Evolutionary conservation across 2,113 vertebrate genomes (phyloP).

Genomic region (Dolichallabes microphthalmus): DNA sequence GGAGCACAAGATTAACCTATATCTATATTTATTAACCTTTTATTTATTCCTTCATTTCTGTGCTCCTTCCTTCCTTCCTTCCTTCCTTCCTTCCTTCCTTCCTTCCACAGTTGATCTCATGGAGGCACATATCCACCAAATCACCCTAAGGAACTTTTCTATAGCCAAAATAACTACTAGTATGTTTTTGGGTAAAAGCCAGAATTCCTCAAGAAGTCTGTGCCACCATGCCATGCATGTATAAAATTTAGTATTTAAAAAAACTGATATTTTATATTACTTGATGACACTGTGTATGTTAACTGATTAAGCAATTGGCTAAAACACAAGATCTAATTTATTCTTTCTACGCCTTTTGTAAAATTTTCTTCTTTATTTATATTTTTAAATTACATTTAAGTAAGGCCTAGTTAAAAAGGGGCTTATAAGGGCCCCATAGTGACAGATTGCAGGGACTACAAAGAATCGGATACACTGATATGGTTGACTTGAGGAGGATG

Average conservation of each 20-base stretch:
- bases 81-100: not conserved
- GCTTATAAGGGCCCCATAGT: constrained; percentile 30
- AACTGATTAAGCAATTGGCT: not conserved
- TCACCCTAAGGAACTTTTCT: not conserved
- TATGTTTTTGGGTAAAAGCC: not conserved
- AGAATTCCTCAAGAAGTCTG: not conserved
- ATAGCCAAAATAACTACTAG: not conserved
- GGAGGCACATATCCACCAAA: not conserved
- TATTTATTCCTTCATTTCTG: too few species aligned
- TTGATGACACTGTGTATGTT: not conserved
- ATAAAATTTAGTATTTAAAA: too few species aligned
- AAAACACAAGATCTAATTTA: not conserved
- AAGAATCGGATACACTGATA: constrained; percentile 35
- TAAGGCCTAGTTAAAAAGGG: constrained; percentile 4
- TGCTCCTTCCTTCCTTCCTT: too few species aligned
- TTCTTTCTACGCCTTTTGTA: not conserved
- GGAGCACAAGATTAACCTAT: too few species aligned
- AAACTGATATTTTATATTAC: too few species aligned
- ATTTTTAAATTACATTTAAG: not conserved
- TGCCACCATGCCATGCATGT: not conserved
- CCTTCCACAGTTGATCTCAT: not conserved
- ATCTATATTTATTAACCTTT: too few species aligned
- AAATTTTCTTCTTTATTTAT: not conserved
- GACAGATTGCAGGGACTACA: constrained; percentile 48
- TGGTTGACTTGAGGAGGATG: constrained; percentile 40